Evolutionary conservation across 1,140 invertebrate genomes (phyloP), one percentile per base, ranked within the genome.

Genomic region (Pogonognathellus flavescens): DNA sequence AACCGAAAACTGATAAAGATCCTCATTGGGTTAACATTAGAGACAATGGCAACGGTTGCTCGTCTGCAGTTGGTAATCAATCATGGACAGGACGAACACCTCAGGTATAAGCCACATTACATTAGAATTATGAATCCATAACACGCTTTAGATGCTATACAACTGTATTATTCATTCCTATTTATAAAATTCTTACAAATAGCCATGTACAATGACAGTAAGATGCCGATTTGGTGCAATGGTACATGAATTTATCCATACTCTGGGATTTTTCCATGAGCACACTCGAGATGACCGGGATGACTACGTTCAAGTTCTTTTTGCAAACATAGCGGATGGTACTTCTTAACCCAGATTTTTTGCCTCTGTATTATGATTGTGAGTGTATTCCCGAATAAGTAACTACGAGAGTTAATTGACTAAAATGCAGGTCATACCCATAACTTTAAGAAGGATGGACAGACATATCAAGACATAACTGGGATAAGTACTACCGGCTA

Each of bases 381-480:
- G n/a, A n/a, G n/a, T n/a, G n/a, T n/a, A n/a, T n/a, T n/a, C n/a
- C n/a, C n/a, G n/a, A n/a, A n/a, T n/a, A n/a, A n/a, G n/a, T n/a
- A n/a, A n/a, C n/a, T n/a, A n/a, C n/a, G n/a, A n/a, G n/a, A n/a
- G n/a, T n/a, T n/a, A n/a, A n/a, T n/a, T n/a, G n/a, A 55, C 11
- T 55, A 41, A 25, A 25, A 66, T 25, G 22, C 11, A 70, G 70
- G 70, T 0, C 70, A 76, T 18, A n/a, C 14, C 9, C 70, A 76
- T 31, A 76, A 76, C 4, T 76, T 76, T 16, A 76, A 49, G 49
- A 76, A 76, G n/a, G 70, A 76, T 76, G 70, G 70, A 16, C 70
- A 76, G 8, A 76, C 41, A 1, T 10, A 49, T 14, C 11, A 76
- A n/a, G 70, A 76, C 10, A 0, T 41, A 9, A 76, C 70, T 18